Base-by-base conservation (phyloP, 2,113 vertebrate genomes). In the Psittacus erithacus region DNA sequence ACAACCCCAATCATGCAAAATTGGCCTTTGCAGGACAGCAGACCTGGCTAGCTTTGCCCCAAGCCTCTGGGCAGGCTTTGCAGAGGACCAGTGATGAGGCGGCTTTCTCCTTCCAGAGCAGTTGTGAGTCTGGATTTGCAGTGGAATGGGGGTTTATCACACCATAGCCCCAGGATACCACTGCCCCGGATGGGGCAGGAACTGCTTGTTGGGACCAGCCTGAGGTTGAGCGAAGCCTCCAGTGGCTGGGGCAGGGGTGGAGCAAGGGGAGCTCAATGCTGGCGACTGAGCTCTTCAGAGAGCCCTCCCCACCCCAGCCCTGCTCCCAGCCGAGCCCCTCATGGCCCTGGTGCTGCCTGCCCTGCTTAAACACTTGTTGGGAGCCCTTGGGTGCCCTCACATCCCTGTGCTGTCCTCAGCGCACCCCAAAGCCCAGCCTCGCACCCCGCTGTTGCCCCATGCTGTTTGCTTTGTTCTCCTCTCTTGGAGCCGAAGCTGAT, bases 101-200 rank as follows among this genome's bases (percentile, higher is more conserved):
- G 49, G 22, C 7, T 31, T 23, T 19, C 35, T 29, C 39, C 68
- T 59, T 18, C 53, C 47, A 41, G 69, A 64, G 64, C 76, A 17
- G 27, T 47, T 86, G 24, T 17, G 49, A 33, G 76, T 16, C 63
- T 28, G 49, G 63, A 33, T 64, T 76, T 76, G 69, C 28, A 28
- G 69, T 25, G 2, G 0, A 31, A 39, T 28, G 1, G 9, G 39
- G 59, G 44, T 3, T 41, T 53, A 14, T 41, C 17, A 11, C 2
- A 1, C n/a, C 7, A 4, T 5, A 49, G 70, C 27, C 31, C 17
- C 0, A 2, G 65, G 52, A n/a, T 52, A 22, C 50, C 2, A 4
- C 73, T 65, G 90, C 73, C 39, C 44, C 3, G 16, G 64, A 4
- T 55, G 49, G 14, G 52, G 71, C 65, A 65, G 80, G 59, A 93